Percentiles rank a stretch among this genome's conserved stretches.
Evolutionary conservation across 1,140 invertebrate species (phyloP).

Genomic region (Philaenus spumarius): DNA sequence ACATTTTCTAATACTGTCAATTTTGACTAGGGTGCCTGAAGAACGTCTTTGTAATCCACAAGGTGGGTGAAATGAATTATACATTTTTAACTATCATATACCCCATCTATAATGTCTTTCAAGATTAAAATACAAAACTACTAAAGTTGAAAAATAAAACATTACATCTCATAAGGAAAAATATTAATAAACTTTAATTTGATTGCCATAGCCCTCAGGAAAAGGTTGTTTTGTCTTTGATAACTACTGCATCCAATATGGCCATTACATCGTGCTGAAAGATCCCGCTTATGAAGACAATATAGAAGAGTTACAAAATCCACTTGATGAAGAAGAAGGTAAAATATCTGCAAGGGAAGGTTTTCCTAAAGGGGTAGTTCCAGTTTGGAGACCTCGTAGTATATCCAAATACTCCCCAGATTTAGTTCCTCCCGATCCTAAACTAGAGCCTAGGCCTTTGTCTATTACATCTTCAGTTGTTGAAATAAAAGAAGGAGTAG

Average conservation of each 20-base stretch:
- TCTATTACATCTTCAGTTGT: background rate
- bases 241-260: constrained; percentile 7
- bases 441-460: background rate
- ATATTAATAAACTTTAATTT: background rate
- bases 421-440: background rate
- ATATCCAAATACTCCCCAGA: constrained; percentile 6
- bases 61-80: too few relatives aligned
- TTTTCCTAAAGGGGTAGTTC: constrained; percentile 1
- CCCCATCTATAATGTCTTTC: too few relatives aligned
- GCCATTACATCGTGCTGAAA: constrained; percentile 1
- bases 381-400: constrained; percentile 8
- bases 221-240: constrained; percentile 14
- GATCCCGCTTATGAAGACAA: background rate
- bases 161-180: too few relatives aligned
- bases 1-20: too few relatives aligned
- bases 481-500: too few relatives aligned
- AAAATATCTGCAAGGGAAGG: constrained; percentile 5
- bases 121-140: too few relatives aligned
- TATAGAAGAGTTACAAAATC: background rate
- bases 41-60: too few relatives aligned
- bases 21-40: too few relatives aligned
- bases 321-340: background rate
- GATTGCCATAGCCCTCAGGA: constrained; percentile 4
- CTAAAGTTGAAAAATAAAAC: too few relatives aligned
- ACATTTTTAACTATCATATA: too few relatives aligned